Base-by-base conservation (phyloP, 2,113 vertebrate genomes). In the Rhadina sibilatrix region DNA sequence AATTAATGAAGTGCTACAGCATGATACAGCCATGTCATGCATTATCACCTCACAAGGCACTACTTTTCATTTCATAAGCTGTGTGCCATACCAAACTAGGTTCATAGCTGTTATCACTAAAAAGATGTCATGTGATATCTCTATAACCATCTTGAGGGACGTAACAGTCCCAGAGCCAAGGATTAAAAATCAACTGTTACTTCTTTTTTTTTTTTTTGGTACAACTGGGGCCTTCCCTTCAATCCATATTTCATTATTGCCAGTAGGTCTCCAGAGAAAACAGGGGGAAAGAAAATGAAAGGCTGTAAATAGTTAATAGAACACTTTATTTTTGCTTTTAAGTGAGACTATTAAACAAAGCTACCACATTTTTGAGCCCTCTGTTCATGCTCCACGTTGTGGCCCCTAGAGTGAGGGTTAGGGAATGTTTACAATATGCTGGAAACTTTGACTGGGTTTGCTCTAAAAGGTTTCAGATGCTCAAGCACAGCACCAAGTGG, bases 401-500 rank as follows among this genome's bases (percentile, higher is more conserved):
- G 95, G 93, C 91, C 94, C 96, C 88, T 40, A 81, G 94, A 97
- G 94, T 12, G 69, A 96, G 89, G 92, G 96, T 89, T 83, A 89
- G 94, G 96, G 97, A 97, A 98, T 98, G 96, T 97, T 98, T 95
- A 97, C 96, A 97, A 94, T 96, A 95, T 90, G 95, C 87, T 96
- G 96, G 96, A 97, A 97, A 97, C 96, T 97, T 81, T 93, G 97
- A 96, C 96, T 93, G 93, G 59, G 54, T 94, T 79, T 69, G 80
- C 81, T 93, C 90, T 97, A 97, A 98, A 96, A 95, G 96, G 95
- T 98, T 98, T 97, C 98, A 98, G 97, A 98, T 98, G 98, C 97
- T 97, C 90, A 33, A 82, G 38, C 75, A 89, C 50, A 95, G 83
- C 69, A 96, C 89, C 75, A 79, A 97, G 97, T 89, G 96, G 88